Percentiles rank a stretch among this genome's conserved stretches.
Conservation (phyloP, 2,113 vertebrate species). For the Ceyx melanurus region DNA sequence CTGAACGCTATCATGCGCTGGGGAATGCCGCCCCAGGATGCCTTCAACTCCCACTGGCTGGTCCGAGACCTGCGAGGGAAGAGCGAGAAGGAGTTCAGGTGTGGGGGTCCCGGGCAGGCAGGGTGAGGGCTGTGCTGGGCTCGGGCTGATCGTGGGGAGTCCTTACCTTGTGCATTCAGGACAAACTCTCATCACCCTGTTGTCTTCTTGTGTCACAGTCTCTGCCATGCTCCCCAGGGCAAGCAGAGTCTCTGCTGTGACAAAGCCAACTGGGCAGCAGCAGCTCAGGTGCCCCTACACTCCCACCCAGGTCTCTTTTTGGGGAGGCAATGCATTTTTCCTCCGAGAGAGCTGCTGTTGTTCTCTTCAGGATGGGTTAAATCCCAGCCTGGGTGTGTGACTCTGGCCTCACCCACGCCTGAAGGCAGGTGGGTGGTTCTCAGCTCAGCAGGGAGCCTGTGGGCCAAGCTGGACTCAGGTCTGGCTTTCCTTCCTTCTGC, state of each 20-base stretch:
- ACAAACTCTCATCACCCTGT: rapidly evolving
- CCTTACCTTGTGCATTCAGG: rapidly evolving
- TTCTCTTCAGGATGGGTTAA: background rate
- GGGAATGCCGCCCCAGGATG: constrained; percentile 98
- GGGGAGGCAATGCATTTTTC: background rate
- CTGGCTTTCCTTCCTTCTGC: background rate
- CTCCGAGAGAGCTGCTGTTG: background rate
- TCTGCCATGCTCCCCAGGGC: background rate
- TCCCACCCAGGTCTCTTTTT: background rate
- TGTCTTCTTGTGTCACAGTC: rapidly evolving
- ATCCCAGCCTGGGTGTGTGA: background rate
- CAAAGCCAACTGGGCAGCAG: background rate
- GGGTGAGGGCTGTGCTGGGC: background rate
- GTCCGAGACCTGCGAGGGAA: constrained; percentile 94
- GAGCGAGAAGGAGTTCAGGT: constrained; percentile 97
- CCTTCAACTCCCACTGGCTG: constrained; percentile 98
- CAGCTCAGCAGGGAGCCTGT: rapidly evolving
- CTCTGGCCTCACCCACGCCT: rapidly evolving
- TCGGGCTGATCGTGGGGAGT: rapidly evolving
- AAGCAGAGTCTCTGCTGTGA: background rate
- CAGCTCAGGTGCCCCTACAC: background rate
- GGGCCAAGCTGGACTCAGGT: background rate
- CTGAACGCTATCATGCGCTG: constrained; percentile 98
- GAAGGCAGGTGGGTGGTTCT: rapidly evolving
- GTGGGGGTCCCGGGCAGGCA: rapidly evolving